Conservation (phyloP, 30 jellyfish, hydroid and myxozoan species). For the Hydractinia echinata region DNA sequence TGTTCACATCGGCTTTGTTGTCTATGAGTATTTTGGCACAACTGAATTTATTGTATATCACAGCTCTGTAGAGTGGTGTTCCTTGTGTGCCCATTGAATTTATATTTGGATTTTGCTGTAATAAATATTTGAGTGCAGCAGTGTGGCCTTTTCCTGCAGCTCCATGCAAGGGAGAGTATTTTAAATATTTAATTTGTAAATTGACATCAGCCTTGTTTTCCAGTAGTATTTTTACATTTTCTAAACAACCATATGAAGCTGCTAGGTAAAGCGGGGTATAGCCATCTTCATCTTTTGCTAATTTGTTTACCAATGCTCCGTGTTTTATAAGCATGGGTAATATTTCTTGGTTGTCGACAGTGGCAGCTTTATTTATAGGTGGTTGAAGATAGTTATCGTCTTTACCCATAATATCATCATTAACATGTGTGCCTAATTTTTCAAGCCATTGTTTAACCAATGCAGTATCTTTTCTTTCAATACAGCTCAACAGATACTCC, state of each 20-base stretch:
- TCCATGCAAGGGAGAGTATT: not conserved
- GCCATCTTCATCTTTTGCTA: conserved; percentile 7
- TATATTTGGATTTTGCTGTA: not conserved
- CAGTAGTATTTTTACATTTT: not conserved
- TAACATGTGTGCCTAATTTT: not conserved
- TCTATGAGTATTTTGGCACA: not conserved
- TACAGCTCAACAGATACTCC: too few species aligned
- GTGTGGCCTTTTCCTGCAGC: not conserved
- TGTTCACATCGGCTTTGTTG: conserved; percentile 12
- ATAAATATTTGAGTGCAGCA: not conserved
- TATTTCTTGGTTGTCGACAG: conserved; percentile 7
- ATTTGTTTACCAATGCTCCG: conserved; percentile 8
- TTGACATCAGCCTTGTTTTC: conserved; percentile 10
- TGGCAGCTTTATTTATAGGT: not conserved
- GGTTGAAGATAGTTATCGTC: conserved; percentile 1
- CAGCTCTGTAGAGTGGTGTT: conserved; percentile 11
- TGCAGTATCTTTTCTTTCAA: too few species aligned
- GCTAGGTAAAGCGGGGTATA: conserved; percentile 18
- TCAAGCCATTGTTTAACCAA: too few species aligned
- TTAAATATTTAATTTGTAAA: not conserved
- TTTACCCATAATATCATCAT: not conserved
- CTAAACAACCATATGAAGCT: not conserved
- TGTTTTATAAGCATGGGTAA: not conserved
- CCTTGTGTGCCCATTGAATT: conserved; percentile 6
- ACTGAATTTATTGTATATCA: not conserved